Percentiles rank a stretch among this genome's conserved stretches.
phyloP scores from a whole-genome alignment of 2,797 vertebrate genomes.

The Brotogeris chrysoptera region DNA sequence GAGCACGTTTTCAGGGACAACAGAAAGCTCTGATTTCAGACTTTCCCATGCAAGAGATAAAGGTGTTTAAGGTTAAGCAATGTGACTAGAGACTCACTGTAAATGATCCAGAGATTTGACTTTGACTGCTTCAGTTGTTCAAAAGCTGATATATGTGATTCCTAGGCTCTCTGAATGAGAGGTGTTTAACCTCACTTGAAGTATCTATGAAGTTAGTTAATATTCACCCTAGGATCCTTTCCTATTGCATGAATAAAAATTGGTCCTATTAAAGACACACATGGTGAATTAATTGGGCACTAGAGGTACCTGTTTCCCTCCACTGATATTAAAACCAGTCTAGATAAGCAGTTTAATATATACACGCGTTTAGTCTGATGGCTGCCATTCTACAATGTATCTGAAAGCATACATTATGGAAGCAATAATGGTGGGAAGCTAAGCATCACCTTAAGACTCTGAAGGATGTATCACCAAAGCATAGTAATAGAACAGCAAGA shows the following conservation, averaged over 20 bases:
- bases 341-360: background rate
- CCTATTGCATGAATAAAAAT: background rate
- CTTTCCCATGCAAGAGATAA: background rate
- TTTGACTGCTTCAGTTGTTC: background rate
- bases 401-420: background rate
- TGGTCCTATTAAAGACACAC: background rate
- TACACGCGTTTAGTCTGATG: background rate
- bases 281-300: background rate
- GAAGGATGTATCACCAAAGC: background rate
- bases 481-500: background rate
- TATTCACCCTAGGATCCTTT: background rate
- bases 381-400: background rate
- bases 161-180: background rate
- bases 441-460: background rate
- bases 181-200: background rate
- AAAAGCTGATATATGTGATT: background rate
- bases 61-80: background rate
- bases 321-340: background rate
- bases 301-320: background rate
- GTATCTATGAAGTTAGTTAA: background rate
- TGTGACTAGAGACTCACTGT: background rate
- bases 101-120: background rate
- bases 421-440: background rate
- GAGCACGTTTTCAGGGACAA: background rate
- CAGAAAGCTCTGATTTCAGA: background rate